These are phyloP conservation scores for Chironomus tentans DNA, from an alignment of 2,888 invertebrate species.

Conservation along the genomic window DNA sequence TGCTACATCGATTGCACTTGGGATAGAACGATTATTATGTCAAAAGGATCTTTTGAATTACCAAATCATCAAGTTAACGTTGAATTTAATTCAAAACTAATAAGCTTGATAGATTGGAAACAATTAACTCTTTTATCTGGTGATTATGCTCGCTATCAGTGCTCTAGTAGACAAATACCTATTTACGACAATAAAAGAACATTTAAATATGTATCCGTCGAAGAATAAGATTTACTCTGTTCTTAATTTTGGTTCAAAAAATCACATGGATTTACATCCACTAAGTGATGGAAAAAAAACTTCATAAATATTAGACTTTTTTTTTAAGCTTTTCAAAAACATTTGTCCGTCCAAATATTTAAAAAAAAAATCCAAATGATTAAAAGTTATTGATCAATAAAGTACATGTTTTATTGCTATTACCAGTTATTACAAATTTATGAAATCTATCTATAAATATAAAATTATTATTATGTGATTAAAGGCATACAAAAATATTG, in stretches of 20 bases:
- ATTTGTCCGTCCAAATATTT: not conserved
- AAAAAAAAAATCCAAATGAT: too few relatives aligned
- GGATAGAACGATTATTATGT: slow-evolving; percentile 20
- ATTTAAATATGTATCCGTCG: slow-evolving; percentile 1
- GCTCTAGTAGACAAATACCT: slow-evolving; percentile 39
- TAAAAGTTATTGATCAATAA: too few relatives aligned
- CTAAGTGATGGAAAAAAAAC: too few relatives aligned
- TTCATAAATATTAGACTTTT: too few relatives aligned
- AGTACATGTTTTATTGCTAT: too few relatives aligned
- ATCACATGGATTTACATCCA: too few relatives aligned
- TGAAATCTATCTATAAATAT: not conserved
- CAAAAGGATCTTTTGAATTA: not conserved
- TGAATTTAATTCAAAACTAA: slow-evolving; percentile 14
- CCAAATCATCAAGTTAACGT: not conserved
- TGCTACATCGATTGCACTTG: slow-evolving; percentile 20
- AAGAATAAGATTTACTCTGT: not conserved
- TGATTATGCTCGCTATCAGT: slow-evolving; percentile 39
- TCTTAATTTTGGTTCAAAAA: too few relatives aligned
- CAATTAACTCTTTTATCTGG: slow-evolving; percentile 35
- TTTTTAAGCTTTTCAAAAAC: too few relatives aligned
- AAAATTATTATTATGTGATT: not conserved
- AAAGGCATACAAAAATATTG: too few relatives aligned
- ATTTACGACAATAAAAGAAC: slow-evolving; percentile 39
- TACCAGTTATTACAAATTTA: too few relatives aligned
- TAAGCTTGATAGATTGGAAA: slow-evolving; percentile 14